These are phyloP conservation scores for Rhysida immarginata DNA, from an alignment of 1,140 invertebrate genomes.

Conservation along the genomic window DNA sequence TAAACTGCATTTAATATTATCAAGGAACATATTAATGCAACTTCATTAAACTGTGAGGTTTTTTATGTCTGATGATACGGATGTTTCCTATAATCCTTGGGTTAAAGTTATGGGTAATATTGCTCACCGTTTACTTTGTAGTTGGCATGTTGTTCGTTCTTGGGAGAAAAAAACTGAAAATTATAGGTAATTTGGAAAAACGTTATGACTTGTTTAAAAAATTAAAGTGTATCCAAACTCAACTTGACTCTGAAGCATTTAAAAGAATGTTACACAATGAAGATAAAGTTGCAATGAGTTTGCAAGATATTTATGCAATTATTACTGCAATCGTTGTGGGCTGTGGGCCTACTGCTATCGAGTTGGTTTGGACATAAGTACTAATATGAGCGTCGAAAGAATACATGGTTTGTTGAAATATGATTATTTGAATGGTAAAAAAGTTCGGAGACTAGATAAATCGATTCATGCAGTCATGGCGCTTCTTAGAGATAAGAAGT, in stretches of 20 bases:
- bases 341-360: neutral
- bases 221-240: neutral
- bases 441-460: neutral
- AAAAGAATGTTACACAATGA: neutral
- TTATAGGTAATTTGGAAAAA: neutral
- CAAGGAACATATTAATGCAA: neutral
- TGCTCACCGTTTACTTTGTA: neutral
- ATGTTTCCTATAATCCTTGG: neutral
- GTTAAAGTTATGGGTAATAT: neutral
- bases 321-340: neutral
- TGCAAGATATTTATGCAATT: neutral
- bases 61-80: neutral
- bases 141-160: neutral
- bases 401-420: neutral
- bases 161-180: neutral
- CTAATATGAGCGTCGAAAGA: neutral
- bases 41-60: neutral
- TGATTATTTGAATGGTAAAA: neutral
- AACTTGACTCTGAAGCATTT: neutral
- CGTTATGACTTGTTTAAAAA: neutral
- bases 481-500: neutral
- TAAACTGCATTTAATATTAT: neutral
- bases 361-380: neutral
- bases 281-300: neutral
- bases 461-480: neutral